Percentiles rank a stretch among this genome's conserved stretches.
Evolutionary conservation across 2,113 vertebrate species (phyloP).

Genomic region (Rhagologus leucostigma): DNA sequence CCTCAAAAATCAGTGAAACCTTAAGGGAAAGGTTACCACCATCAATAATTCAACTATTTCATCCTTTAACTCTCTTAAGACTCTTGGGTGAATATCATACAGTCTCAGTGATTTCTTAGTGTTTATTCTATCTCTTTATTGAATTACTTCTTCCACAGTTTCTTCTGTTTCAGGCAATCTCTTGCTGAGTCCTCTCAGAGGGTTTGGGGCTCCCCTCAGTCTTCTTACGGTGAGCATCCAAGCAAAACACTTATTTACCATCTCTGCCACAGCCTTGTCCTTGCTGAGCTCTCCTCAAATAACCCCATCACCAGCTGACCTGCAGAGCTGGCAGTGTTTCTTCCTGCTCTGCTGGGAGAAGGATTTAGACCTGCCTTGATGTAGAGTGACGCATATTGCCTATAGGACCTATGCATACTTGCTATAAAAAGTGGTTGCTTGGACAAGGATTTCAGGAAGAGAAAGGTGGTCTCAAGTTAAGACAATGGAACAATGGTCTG

Average conservation of each 20-base stretch:
- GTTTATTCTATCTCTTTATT: not conserved
- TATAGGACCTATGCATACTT: not conserved
- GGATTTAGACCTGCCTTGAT: not conserved
- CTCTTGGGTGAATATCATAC: not conserved
- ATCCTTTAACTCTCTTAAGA: not conserved
- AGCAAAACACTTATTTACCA: not conserved
- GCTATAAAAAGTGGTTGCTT: not conserved
- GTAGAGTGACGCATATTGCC: not conserved
- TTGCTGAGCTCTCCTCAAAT: not conserved
- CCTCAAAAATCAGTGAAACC: not conserved
- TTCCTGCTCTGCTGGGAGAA: not conserved
- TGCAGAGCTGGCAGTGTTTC: not conserved
- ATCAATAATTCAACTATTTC: not conserved
- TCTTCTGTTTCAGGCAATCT: not conserved
- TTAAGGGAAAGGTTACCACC: not conserved
- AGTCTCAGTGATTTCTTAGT: not conserved
- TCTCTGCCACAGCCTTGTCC: not conserved
- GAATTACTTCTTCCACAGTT: not conserved
- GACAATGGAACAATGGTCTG: not conserved
- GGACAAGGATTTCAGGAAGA: not conserved
- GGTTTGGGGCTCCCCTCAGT: not conserved
- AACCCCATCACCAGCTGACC: not conserved
- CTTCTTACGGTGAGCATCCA: not conserved
- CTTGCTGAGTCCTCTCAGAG: not conserved
- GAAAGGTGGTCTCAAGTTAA: not conserved